phyloP scores from a whole-genome alignment of 2,888 invertebrate genomes.

The Ornithoptera alexandrae region DNA sequence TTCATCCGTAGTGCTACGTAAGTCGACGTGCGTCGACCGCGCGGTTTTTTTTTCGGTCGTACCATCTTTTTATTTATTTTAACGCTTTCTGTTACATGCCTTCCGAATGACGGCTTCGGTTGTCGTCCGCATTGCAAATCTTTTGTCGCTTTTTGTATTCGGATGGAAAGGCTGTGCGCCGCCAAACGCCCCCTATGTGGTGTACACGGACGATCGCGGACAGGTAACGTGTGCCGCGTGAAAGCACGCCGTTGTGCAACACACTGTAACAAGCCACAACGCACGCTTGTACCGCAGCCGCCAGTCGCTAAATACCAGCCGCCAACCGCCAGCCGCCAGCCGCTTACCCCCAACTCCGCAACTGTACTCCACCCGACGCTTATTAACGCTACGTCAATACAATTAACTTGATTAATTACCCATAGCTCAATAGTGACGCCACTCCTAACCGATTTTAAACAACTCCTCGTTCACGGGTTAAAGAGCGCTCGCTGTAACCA shows the following conservation, averaged over 20 bases:
- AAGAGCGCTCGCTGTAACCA: slow-evolving; percentile 38
- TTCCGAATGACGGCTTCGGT: slow-evolving; percentile 79
- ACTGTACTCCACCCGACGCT: slow-evolving; percentile 37
- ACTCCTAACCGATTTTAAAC: slow-evolving; percentile 5
- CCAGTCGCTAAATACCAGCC: slow-evolving; percentile 30
- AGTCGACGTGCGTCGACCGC: slow-evolving; percentile 60
- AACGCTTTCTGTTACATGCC: slow-evolving; percentile 81
- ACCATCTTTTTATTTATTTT: slow-evolving; percentile 73
- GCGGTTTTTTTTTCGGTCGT: slow-evolving; percentile 67
- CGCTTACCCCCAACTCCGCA: slow-evolving; percentile 30
- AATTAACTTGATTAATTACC: neutral
- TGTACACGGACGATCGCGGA: slow-evolving; percentile 97
- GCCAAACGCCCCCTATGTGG: slow-evolving; percentile 95
- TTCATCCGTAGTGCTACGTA: slow-evolving; percentile 64
- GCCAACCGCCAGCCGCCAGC: slow-evolving; percentile 27
- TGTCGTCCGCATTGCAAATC: slow-evolving; percentile 73
- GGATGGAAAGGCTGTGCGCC: slow-evolving; percentile 83
- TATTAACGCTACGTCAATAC: slow-evolving; percentile 41
- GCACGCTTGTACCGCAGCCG: slow-evolving; percentile 39
- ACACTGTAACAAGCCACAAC: slow-evolving; percentile 19
- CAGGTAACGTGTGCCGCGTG: slow-evolving; percentile 87
- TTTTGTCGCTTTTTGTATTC: slow-evolving; percentile 77
- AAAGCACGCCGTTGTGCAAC: slow-evolving; percentile 42
- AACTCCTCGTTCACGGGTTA: slow-evolving; percentile 33
- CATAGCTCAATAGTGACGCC: slow-evolving; percentile 7